phyloP scores from a whole-genome alignment of 2,888 invertebrate genomes.

The Plemyria rubiginata region DNA sequence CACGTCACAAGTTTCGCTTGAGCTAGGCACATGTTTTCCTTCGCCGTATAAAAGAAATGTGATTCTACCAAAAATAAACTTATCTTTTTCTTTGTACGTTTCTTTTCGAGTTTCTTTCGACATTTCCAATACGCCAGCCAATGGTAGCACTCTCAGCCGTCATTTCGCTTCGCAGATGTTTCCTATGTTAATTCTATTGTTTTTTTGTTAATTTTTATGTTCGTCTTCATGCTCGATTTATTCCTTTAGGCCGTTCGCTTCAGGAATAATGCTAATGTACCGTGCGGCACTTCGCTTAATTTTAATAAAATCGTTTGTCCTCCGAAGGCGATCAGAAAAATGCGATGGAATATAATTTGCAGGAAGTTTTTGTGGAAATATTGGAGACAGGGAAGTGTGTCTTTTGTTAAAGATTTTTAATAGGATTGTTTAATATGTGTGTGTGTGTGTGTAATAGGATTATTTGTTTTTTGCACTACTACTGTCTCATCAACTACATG shows the following conservation, averaged over 20 bases:
- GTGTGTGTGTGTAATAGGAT: no score
- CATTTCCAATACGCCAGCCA: constrained; percentile 18
- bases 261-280: constrained; percentile 76
- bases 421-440: no score
- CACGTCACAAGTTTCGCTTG: no score
- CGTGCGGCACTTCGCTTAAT: constrained; percentile 56
- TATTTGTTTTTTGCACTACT: no score
- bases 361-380: constrained; percentile 11
- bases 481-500: no score
- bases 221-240: constrained; percentile 80
- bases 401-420: no score
- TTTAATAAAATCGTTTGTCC: constrained; percentile 46
- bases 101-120: no score
- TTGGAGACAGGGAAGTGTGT: not conserved
- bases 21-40: not conserved
- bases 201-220: constrained; percentile 85
- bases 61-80: no score
- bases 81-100: no score
- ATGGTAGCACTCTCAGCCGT: constrained; percentile 58
- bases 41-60: no score
- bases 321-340: constrained; percentile 41
- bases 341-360: constrained; percentile 22
- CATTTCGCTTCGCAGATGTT: constrained; percentile 79
- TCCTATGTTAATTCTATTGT: constrained; percentile 85
- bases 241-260: constrained; percentile 71